phyloP scores from a whole-genome alignment of 2,113 vertebrate genomes.

The Colossoma macropomum region DNA sequence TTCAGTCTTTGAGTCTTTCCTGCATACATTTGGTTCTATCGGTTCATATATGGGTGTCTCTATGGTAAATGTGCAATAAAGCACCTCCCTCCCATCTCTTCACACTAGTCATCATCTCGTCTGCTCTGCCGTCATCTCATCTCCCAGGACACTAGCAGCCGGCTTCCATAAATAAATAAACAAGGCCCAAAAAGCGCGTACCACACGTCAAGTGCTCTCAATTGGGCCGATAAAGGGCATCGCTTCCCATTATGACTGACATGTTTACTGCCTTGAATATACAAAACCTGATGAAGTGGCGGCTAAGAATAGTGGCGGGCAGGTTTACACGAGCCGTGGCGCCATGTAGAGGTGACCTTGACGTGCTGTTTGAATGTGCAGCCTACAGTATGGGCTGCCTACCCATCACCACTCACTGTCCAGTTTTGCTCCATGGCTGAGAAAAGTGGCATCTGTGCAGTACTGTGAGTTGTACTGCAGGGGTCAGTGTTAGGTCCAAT shows the following conservation, averaged over 20 bases:
- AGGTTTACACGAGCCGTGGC: constrained; percentile 30
- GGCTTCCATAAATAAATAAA: constrained; percentile 44
- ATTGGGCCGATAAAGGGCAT: constrained; percentile 44
- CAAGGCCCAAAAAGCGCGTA: background rate
- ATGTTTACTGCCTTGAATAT: constrained; percentile 51
- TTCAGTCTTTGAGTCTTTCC: background rate
- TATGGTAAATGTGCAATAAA: background rate
- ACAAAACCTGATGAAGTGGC: constrained; percentile 53
- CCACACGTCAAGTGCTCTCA: constrained; percentile 3
- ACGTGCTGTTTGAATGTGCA: background rate
- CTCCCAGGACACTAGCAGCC: constrained; percentile 26
- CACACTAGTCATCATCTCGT: background rate
- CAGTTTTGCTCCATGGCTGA: background rate
- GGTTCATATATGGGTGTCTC: no score
- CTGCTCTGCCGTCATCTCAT: constrained; percentile 29
- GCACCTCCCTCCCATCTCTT: background rate
- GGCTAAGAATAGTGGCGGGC: constrained; percentile 28
- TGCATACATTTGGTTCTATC: no score
- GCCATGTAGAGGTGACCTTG: constrained; percentile 47
- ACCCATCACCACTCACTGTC: background rate
- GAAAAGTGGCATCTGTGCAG: background rate
- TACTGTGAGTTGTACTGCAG: constrained; percentile 24
- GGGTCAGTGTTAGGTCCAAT: constrained; percentile 22
- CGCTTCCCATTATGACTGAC: constrained; percentile 55
- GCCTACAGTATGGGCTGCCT: background rate